These are phyloP conservation scores for Equus przewalskii DNA, from an alignment of 2,113 vertebrate species.

Conservation along the genomic window DNA sequence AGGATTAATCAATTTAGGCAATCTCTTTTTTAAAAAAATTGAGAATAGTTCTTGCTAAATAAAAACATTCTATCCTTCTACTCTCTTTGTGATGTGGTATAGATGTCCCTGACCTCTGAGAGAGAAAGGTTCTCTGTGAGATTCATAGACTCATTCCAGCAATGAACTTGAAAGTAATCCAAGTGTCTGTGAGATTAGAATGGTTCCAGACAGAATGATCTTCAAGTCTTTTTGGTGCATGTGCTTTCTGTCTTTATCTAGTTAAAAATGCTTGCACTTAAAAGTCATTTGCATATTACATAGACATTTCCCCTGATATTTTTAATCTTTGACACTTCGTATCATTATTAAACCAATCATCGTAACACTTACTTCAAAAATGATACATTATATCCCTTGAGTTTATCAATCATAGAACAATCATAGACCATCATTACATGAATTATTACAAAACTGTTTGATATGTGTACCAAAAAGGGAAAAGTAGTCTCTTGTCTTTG, in stretches of 20 bases:
- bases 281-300: constrained; percentile 81
- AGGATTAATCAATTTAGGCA: not conserved
- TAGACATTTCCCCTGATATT: constrained; percentile 80
- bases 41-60: not conserved
- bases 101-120: not conserved
- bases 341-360: constrained; percentile 87
- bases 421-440: constrained; percentile 84
- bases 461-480: constrained; percentile 84
- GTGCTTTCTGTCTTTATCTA: constrained; percentile 74
- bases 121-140: not conserved
- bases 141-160: not conserved
- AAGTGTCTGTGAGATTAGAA: constrained; percentile 20
- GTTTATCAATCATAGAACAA: constrained; percentile 88
- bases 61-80: not conserved
- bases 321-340: constrained; percentile 84
- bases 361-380: constrained; percentile 85
- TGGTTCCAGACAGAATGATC: constrained; percentile 69
- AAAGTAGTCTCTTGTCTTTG: constrained; percentile 83
- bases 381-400: constrained; percentile 83
- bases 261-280: constrained; percentile 80
- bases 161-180: constrained; percentile 53
- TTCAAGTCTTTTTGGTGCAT: constrained; percentile 40
- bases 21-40: not conserved
- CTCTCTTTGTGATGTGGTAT: not conserved
- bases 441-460: constrained; percentile 87